Evolutionary conservation across 2,797 vertebrate species (phyloP), one percentile per base, ranked within the genome.

Genomic region (Danio tinwini): DNA sequence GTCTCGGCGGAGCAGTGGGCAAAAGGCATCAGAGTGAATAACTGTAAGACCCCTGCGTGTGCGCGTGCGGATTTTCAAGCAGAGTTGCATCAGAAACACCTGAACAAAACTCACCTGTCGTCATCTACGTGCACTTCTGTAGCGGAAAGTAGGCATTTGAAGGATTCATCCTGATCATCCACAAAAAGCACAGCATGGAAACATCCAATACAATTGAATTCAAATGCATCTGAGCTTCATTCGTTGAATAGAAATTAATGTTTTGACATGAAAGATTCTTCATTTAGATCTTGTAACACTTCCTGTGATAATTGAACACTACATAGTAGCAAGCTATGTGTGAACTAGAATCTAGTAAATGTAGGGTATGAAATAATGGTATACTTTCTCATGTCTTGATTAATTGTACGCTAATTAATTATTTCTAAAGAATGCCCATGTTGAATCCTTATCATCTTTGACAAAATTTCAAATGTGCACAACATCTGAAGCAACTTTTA

Each of bases 91-190:
- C 62, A 65, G 17, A 44, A 65, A 45, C 49, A 59, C 7, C 64
- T 40, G 75, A 77, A 16, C 53, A 68, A 77, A 59, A 59, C 75
- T 69, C n/a, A 69, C 53, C 53, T 56, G 29, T 50, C 16, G 1
- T 69, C 40, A 77, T 50, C 11, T 56, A 58, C 58, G 47, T 49
- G 63, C 49, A 14, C 21, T 42, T 58, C 42, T 56, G 62, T 5
- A 5, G 10, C 1, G 53, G 42, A 67, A 68, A 68, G 19, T 76
- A 56, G 58, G 40, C 62, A 47, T 19, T 14, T 5, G 29, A 29
- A 29, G 3, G 1, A 29, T 29, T 29, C 29, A 37, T n/a, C 47
- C 42, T 12, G 21, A 56, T 49, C 19, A 50, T 61, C 14, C 64
- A 10, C 56, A 55, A 16, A 58, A 47, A 65, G 53, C 29, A 16